A percentile compares a stretch with the other conserved stretches of the same genome.
Evolutionary conservation across 2,888 invertebrate genomes (phyloP).

Genomic region (Alsophila aescularia): DNA sequence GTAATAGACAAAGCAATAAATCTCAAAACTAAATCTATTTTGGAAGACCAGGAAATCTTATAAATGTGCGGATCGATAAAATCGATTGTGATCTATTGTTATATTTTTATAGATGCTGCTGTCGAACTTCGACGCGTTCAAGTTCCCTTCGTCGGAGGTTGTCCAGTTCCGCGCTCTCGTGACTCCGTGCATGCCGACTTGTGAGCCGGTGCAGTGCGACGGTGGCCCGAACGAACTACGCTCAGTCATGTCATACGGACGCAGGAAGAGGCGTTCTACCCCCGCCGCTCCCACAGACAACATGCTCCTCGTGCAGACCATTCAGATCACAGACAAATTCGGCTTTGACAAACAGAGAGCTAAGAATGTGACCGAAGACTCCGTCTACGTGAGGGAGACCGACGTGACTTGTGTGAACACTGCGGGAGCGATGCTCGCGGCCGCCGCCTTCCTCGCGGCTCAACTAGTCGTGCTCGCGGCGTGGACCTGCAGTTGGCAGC

Average conservation of each 20-base stretch:
- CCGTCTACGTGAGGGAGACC: conserved; percentile 88
- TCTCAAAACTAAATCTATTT: neutral
- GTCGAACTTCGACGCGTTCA: conserved; percentile 97
- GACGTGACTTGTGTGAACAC: conserved; percentile 89
- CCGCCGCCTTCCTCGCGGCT: conserved; percentile 92
- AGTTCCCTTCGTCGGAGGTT: conserved; percentile 97
- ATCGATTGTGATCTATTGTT: conserved; percentile 18
- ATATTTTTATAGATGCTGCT: conserved; percentile 87
- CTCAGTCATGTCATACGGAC: conserved; percentile 93
- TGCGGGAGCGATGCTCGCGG: conserved; percentile 92
- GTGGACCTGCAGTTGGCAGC: conserved; percentile 95
- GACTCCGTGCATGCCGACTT: conserved; percentile 96
- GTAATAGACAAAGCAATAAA: neutral
- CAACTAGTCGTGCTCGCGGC: conserved; percentile 94
- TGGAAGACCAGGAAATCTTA: neutral
- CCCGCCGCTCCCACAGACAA: conserved; percentile 87
- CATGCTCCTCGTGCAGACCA: conserved; percentile 94
- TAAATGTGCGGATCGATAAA: neutral
- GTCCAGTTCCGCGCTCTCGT: conserved; percentile 98
- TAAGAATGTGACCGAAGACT: conserved; percentile 87
- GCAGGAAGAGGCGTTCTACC: conserved; percentile 89
- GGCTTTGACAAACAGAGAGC: conserved; percentile 90
- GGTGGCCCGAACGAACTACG: conserved; percentile 93
- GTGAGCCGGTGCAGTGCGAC: conserved; percentile 96
- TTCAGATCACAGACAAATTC: conserved; percentile 96